phyloP scores from a whole-genome alignment of 1,140 invertebrate species.

The Medauroidea extradentata region DNA sequence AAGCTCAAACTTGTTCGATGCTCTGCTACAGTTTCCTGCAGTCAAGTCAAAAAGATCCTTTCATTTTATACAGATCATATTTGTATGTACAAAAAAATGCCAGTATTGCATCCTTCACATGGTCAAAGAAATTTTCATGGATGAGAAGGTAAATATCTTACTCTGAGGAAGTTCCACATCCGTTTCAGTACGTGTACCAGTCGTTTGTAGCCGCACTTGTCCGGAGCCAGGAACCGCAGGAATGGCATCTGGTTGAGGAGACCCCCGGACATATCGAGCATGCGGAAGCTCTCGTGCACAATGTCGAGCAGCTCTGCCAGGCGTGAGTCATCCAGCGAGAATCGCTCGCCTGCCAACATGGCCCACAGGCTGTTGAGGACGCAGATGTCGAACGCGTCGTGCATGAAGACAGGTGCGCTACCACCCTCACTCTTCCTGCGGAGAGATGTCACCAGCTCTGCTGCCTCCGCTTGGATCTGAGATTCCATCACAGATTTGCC shows the following conservation, averaged over 20 bases:
- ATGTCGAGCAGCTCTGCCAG: constrained; percentile 57
- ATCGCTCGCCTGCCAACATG: constrained; percentile 59
- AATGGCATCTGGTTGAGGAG: constrained; percentile 62
- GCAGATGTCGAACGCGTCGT: constrained; percentile 30
- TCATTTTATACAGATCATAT: too few relatives aligned
- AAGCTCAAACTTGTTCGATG: constrained; percentile 51
- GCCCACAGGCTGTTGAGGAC: constrained; percentile 74
- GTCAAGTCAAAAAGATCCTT: too few relatives aligned
- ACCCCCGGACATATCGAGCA: constrained; percentile 66
- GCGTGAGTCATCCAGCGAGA: constrained; percentile 46
- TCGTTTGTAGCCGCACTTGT: constrained; percentile 61
- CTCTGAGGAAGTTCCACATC: constrained; percentile 54
- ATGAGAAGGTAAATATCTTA: constrained; percentile 21
- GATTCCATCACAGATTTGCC: constrained; percentile 67
- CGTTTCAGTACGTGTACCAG: constrained; percentile 56
- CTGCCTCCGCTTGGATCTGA: constrained; percentile 63
- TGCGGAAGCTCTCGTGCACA: constrained; percentile 37
- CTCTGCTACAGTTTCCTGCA: constrained; percentile 54
- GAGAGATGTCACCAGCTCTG: constrained; percentile 21
- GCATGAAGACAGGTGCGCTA: neutral
- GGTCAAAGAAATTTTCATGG: neutral
- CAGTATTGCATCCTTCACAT: constrained; percentile 5
- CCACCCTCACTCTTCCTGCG: neutral
- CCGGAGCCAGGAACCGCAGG: constrained; percentile 61
- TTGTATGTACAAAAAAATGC: too few relatives aligned